Base-by-base conservation (phyloP, 2,888 invertebrate genomes). In the Nomada lathburiana region DNA sequence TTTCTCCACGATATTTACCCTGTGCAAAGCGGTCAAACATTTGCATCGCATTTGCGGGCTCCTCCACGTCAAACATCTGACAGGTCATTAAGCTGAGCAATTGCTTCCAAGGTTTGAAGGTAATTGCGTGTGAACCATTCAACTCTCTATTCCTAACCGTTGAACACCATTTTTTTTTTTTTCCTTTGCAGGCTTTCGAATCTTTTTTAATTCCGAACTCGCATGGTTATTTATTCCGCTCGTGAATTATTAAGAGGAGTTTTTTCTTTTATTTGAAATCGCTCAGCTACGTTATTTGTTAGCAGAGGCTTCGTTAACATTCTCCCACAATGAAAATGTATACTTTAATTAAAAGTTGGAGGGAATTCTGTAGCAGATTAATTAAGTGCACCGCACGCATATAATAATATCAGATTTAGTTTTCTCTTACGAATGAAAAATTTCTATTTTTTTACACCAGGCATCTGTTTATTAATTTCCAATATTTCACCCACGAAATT, bases 21-120 rank as follows among this genome's bases (percentile, higher is more conserved):
- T n/a, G 47, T 36, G 60, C 59, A 82, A 80, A 84, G 76, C 57
- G 71, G 73, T 55, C 70, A 44, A 78, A 80, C 63, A 55, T 85
- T 80, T 80, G 44, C 78, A 60, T 63, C 63, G 53, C 76, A 60
- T 73, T 73, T 72, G 50, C 52, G 71, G 29, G 26, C 64, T 80
- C 60, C 52, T 55, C 57, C 44, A 44, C 65, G 73, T 65, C 47
- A 52, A 63, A 11, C 18, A 20, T 13, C 44, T 59, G 70, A 76
- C 62, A 59, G 23, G 16, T 76, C 69, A 69, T 83, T 75, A 77
- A 84, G 52, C 68, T 59, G 59, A 47, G 50, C 55, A 29, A 60
- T 60, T 65, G 55, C 29, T 29, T 57, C 57, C 16, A 2, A 53
- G 18, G 7, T 44, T 57, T 26, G 50, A 60, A 52, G 16, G 29